Conservation (phyloP, 1,140 invertebrate species). For the Mycetomoellerius zeteki region DNA sequence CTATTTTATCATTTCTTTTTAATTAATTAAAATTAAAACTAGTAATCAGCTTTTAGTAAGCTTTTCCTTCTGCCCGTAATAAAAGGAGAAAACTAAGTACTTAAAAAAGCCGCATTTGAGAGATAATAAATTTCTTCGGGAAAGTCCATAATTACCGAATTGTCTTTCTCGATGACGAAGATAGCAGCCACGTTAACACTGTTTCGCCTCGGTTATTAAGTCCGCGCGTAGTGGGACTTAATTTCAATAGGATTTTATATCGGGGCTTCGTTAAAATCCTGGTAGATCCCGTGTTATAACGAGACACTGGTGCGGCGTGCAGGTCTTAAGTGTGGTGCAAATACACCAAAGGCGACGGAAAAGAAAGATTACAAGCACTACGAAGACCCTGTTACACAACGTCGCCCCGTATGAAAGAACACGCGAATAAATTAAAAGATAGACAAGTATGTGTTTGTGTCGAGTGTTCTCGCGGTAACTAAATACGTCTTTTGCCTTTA, state of each 20-base stretch:
- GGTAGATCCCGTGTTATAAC: slow-evolving; percentile 46
- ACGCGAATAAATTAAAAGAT: slow-evolving; percentile 52
- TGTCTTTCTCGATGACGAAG: slow-evolving; percentile 15
- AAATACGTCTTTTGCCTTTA: background rate
- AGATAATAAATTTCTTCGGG: background rate
- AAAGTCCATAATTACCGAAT: slow-evolving; percentile 36
- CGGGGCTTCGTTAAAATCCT: slow-evolving; percentile 50
- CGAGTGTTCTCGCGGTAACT: background rate
- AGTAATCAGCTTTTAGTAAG: background rate
- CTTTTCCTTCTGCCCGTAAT: background rate
- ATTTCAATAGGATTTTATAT: slow-evolving; percentile 59
- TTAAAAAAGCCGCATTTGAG: background rate
- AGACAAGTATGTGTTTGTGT: background rate
- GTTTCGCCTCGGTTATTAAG: slow-evolving; percentile 27
- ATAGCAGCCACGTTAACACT: slow-evolving; percentile 16
- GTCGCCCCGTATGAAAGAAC: slow-evolving; percentile 66
- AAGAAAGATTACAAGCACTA: slow-evolving; percentile 72
- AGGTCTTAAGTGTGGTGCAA: slow-evolving; percentile 66
- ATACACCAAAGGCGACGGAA: slow-evolving; percentile 70
- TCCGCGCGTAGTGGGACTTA: slow-evolving; percentile 35
- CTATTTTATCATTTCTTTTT: background rate
- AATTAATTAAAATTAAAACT: slow-evolving; percentile 41
- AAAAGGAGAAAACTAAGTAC: background rate
- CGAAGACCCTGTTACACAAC: slow-evolving; percentile 70
- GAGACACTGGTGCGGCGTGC: background rate